A percentile compares a stretch with the other conserved stretches of the same genome.
phyloP scores from a whole-genome alignment of 2,888 invertebrate genomes.

The Andrena trimmerana region DNA sequence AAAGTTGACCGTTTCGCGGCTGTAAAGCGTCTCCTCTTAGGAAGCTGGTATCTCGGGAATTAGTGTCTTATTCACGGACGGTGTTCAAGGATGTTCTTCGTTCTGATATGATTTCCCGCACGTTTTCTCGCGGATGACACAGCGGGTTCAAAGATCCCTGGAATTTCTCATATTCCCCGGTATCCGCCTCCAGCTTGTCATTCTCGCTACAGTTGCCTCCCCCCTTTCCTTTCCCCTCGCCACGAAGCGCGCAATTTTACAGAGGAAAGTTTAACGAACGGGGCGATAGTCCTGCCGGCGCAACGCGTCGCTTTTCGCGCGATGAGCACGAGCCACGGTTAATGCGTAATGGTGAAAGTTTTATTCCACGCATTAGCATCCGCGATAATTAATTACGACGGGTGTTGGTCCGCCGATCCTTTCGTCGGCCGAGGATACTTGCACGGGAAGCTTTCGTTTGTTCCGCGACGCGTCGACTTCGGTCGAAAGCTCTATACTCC shows the following conservation, averaged over 20 bases:
- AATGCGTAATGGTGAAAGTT: constrained; percentile 26
- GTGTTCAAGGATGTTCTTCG: neutral
- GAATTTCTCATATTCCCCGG: neutral
- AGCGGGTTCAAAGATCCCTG: constrained; percentile 5
- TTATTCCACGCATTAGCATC: neutral
- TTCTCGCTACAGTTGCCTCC: no score
- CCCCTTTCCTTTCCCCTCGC: no score
- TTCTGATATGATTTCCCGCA: neutral
- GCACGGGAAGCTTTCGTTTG: neutral
- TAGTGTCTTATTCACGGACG: neutral
- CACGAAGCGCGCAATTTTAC: neutral
- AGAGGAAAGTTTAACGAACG: neutral
- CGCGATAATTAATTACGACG: constrained; percentile 15
- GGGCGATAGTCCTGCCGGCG: neutral
- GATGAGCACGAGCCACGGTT: constrained; percentile 8
- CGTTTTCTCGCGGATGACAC: neutral
- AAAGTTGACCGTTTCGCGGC: neutral
- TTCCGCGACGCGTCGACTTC: neutral
- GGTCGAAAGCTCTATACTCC: neutral
- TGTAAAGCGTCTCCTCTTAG: neutral
- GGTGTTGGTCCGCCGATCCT: neutral
- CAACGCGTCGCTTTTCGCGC: neutral
- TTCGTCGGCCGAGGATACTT: constrained; percentile 4
- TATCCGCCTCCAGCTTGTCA: neutral
- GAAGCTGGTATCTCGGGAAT: neutral